Evolutionary conservation across 2,888 invertebrate species (phyloP).

Genomic region (Apodemia zela): DNA sequence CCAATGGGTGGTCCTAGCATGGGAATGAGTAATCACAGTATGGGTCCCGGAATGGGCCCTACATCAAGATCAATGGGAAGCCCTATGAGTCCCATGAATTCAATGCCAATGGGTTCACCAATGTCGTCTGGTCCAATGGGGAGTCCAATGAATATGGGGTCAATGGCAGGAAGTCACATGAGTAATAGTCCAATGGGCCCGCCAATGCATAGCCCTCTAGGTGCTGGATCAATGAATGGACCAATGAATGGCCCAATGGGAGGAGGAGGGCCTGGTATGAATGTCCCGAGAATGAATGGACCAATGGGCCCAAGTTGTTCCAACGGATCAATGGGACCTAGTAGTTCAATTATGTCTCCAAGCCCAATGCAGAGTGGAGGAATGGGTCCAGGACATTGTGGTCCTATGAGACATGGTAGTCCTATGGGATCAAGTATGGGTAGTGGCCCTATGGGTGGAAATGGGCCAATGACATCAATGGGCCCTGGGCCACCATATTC

Average conservation of each 20-base stretch:
- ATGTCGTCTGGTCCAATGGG: slow-evolving; percentile 86
- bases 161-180: slow-evolving; percentile 82
- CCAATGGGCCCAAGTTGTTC: slow-evolving; percentile 79
- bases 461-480: slow-evolving; percentile 74
- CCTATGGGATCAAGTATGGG: slow-evolving; percentile 80
- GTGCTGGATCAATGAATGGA: slow-evolving; percentile 78
- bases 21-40: slow-evolving; percentile 83
- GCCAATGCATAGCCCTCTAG: slow-evolving; percentile 87
- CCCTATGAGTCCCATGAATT: slow-evolving; percentile 88
- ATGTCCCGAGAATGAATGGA: slow-evolving; percentile 78
- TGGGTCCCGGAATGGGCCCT: slow-evolving; percentile 81
- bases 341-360: slow-evolving; percentile 78
- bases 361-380: slow-evolving; percentile 74
- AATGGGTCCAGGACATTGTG: slow-evolving; percentile 76
- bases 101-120: slow-evolving; percentile 85
- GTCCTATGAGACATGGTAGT: slow-evolving; percentile 77
- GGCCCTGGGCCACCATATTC: slow-evolving; percentile 71
- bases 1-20: slow-evolving; percentile 87
- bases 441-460: slow-evolving; percentile 79
- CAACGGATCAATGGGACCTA: slow-evolving; percentile 79
- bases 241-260: slow-evolving; percentile 80
- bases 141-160: slow-evolving; percentile 86
- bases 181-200: slow-evolving; percentile 88
- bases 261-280: slow-evolving; percentile 81
- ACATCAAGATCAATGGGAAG: slow-evolving; percentile 83